These are phyloP conservation scores for Diaperis boleti DNA, from an alignment of 2,888 invertebrate genomes.

Conservation along the genomic window DNA sequence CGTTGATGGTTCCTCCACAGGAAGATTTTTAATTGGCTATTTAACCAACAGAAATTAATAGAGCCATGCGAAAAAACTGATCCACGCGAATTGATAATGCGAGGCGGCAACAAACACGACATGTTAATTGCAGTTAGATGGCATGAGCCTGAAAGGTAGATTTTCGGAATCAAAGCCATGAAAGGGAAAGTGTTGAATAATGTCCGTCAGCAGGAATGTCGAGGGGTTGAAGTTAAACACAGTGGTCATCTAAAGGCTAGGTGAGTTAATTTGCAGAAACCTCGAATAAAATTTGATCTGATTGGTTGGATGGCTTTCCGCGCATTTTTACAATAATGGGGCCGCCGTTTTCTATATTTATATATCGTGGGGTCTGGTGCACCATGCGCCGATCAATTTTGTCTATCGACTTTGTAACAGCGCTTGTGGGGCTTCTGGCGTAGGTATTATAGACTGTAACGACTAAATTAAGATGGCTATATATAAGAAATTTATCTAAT, in stretches of 20 bases:
- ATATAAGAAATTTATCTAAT: conserved; percentile 53
- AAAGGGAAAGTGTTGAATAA: neutral
- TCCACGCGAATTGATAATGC: conserved; percentile 27
- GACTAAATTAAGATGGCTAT: conserved; percentile 55
- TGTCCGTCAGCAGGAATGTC: too few relatives aligned
- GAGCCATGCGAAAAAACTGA: conserved; percentile 11
- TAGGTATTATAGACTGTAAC: conserved; percentile 51
- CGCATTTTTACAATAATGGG: neutral
- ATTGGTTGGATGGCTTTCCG: too few relatives aligned
- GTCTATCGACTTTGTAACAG: conserved; percentile 25
- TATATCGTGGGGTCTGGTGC: conserved; percentile 18
- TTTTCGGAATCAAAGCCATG: neutral
- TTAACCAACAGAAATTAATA: conserved; percentile 3
- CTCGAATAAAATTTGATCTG: too few relatives aligned
- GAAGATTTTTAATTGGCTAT: conserved; percentile 7
- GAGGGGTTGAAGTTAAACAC: neutral
- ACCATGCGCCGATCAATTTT: conserved; percentile 13
- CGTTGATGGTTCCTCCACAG: neutral
- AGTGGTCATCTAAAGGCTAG: conserved; percentile 5
- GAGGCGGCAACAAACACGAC: conserved; percentile 4
- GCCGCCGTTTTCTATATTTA: conserved; percentile 26
- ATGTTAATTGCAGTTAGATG: conserved; percentile 8
- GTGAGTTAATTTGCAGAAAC: too few relatives aligned
- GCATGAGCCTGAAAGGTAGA: neutral
- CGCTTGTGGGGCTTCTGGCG: conserved; percentile 47